Conservation (phyloP, 1,140 invertebrate genomes). For the Stegodyphus mimosarum region DNA sequence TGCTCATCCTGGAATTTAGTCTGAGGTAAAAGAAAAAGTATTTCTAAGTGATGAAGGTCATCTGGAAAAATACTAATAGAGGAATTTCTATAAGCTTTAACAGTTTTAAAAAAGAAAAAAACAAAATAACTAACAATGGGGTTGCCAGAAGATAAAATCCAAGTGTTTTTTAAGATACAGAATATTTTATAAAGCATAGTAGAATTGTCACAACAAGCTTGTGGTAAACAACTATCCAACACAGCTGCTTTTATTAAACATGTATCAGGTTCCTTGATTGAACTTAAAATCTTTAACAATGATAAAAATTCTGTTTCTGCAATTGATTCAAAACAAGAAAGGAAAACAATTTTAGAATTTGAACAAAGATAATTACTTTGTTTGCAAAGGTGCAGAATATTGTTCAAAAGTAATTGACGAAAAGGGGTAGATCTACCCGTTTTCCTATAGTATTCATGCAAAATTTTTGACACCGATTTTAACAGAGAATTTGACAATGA, state of each 20-base stretch:
- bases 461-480: too few species aligned
- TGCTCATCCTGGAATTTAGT: not conserved
- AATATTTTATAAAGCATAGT: not conserved
- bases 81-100: not conserved
- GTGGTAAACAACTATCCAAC: not conserved
- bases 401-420: too few species aligned
- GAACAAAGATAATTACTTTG: not conserved
- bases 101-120: not conserved
- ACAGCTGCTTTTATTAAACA: not conserved
- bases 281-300: not conserved
- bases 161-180: slow-evolving; percentile 19
- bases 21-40: slow-evolving; percentile 2
- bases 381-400: too few species aligned
- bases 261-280: not conserved
- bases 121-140: slow-evolving; percentile 28
- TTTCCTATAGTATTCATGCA: too few species aligned
- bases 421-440: too few species aligned
- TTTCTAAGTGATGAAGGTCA: slow-evolving; percentile 21
- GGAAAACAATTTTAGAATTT: slow-evolving; percentile 12
- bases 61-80: slow-evolving; percentile 7
- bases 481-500: too few species aligned
- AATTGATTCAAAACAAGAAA: not conserved
- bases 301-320: slow-evolving; percentile 11
- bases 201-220: slow-evolving; percentile 24
- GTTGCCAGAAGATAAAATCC: not conserved